A percentile compares a stretch with the other conserved stretches of the same genome.
These are phyloP conservation scores for Limnephilus auricula DNA, from an alignment of 2,888 invertebrate genomes.

Conservation along the genomic window DNA sequence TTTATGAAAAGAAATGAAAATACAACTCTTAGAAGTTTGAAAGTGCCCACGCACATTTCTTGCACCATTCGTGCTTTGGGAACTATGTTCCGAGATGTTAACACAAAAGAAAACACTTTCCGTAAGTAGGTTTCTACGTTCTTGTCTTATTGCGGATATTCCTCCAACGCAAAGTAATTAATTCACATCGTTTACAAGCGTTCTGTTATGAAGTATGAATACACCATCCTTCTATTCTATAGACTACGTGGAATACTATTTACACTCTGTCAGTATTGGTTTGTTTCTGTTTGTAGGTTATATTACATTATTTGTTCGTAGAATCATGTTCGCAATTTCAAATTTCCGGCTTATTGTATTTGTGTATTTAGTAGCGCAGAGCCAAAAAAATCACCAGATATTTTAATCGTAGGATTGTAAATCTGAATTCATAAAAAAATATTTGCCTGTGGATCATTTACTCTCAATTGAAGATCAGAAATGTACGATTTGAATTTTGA, in stretches of 20 bases:
- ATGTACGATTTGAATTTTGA: too few relatives aligned
- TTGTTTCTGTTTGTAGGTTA: background rate
- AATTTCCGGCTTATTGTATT: background rate
- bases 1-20: background rate
- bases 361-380: too few relatives aligned
- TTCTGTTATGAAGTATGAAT: background rate
- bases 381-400: too few relatives aligned
- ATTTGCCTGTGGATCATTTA: too few relatives aligned
- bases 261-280: background rate
- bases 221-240: background rate
- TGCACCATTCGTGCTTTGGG: background rate
- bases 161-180: background rate
- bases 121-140: background rate
- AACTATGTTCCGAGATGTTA: background rate
- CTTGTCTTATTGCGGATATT: background rate
- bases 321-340: background rate
- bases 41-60: background rate
- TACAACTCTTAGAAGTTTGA: background rate
- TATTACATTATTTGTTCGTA: background rate
- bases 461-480: too few relatives aligned
- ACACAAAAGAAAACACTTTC: conserved; percentile 17
- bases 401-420: too few relatives aligned
- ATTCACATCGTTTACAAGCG: background rate
- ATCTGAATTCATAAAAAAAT: too few relatives aligned
- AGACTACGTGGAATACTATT: background rate